Evolutionary conservation across 2,797 vertebrate genomes (phyloP).

Genomic region (Protosalanx chinensis): DNA sequence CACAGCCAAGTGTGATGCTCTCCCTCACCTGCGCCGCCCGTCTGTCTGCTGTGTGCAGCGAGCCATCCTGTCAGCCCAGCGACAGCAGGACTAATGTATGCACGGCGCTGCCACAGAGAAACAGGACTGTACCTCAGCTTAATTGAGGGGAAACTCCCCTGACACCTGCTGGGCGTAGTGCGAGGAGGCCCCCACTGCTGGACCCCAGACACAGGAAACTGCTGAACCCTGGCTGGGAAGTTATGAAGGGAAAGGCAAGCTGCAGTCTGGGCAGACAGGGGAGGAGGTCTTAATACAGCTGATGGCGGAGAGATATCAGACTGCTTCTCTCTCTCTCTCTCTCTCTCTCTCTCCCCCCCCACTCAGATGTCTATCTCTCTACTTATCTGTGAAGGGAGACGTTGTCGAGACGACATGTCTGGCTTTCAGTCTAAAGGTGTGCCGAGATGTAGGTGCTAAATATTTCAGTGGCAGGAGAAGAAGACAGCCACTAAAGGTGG

Average conservation of each 20-base stretch:
- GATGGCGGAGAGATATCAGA: conserved; percentile 54
- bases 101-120: conserved; percentile 59
- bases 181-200: conserved; percentile 49
- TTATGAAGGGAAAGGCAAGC: conserved; percentile 62
- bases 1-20: background rate
- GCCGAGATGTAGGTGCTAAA: conserved; percentile 70
- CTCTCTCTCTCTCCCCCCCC: background rate
- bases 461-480: conserved; percentile 64
- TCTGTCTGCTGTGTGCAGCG: background rate
- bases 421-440: conserved; percentile 57
- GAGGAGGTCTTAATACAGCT: conserved; percentile 69
- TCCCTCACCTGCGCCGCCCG: background rate
- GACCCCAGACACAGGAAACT: conserved; percentile 53
- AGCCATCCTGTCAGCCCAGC: conserved; percentile 23
- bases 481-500: conserved; percentile 40
- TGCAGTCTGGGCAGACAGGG: conserved; percentile 42
- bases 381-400: conserved; percentile 51
- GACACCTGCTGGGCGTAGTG: conserved; percentile 69
- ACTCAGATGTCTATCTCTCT: conserved; percentile 18
- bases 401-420: conserved; percentile 22
- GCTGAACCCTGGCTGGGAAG: conserved; percentile 70
- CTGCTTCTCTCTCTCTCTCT: conserved; percentile 27
- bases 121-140: conserved; percentile 78
- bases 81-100: conserved; percentile 73
- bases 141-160: conserved; percentile 79